phyloP scores from a whole-genome alignment of 2,888 invertebrate species.

The Polydrusus cervinus region DNA sequence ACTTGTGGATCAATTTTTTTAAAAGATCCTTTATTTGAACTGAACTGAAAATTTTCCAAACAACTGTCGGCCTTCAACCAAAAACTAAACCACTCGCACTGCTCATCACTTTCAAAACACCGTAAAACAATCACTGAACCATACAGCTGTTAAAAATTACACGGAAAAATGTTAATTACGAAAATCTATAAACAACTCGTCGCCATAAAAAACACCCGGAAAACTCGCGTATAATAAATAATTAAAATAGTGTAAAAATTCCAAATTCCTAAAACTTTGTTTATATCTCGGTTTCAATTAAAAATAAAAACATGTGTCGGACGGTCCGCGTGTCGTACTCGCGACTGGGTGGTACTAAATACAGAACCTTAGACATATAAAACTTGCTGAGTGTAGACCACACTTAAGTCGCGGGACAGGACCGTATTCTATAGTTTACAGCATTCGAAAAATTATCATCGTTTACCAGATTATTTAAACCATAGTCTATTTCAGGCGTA shows the following conservation, averaged over 20 bases:
- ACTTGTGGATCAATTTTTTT: neutral
- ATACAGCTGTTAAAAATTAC: neutral
- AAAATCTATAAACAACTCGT: neutral
- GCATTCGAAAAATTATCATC: neutral
- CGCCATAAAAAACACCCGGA: neutral
- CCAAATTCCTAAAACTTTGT: constrained; percentile 15
- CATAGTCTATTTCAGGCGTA: no score
- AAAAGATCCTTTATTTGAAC: constrained; percentile 4
- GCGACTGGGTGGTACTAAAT: constrained; percentile 43
- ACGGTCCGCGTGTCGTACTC: constrained; percentile 12
- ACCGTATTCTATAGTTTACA: constrained; percentile 3
- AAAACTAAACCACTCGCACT: constrained; percentile 7
- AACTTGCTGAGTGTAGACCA: constrained; percentile 45
- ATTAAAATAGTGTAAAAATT: constrained; percentile 18
- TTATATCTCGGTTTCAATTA: constrained; percentile 21
- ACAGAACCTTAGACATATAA: constrained; percentile 50
- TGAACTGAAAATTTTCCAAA: neutral
- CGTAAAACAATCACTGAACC: neutral
- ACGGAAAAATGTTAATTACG: neutral
- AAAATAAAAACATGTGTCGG: constrained; percentile 41
- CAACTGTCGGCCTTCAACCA: neutral
- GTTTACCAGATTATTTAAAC: no score
- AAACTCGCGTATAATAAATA: constrained; percentile 17
- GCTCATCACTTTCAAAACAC: neutral
- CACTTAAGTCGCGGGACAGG: constrained; percentile 45